Percentiles rank a stretch among this genome's conserved stretches.
Evolutionary conservation across 2,113 vertebrate species (phyloP).

Genomic region (Triplophysa tibetana): DNA sequence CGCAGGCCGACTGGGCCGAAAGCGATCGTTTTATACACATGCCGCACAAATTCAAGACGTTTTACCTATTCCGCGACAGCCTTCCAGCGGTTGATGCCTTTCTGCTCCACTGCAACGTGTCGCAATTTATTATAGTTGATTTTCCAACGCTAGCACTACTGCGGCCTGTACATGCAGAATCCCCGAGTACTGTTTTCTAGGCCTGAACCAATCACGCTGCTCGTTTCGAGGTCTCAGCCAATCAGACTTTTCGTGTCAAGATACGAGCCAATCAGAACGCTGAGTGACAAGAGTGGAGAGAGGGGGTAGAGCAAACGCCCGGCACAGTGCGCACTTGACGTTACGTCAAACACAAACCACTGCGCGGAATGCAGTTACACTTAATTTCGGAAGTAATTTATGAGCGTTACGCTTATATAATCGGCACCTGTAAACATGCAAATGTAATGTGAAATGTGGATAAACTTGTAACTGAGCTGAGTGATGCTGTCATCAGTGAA

Average conservation of each 20-base stretch:
- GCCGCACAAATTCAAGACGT: slow-evolving; percentile 54
- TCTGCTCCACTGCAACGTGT: slow-evolving; percentile 63
- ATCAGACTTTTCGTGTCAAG: slow-evolving; percentile 76
- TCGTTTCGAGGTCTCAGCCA: slow-evolving; percentile 68
- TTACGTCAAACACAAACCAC: slow-evolving; percentile 68
- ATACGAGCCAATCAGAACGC: slow-evolving; percentile 79
- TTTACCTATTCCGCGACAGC: slow-evolving; percentile 75
- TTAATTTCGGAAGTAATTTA: background rate
- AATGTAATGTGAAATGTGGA: too few species aligned
- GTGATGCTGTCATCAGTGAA: too few species aligned
- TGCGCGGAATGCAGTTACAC: background rate
- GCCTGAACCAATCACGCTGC: slow-evolving; percentile 78
- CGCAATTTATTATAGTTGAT: slow-evolving; percentile 75
- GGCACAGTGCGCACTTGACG: slow-evolving; percentile 73
- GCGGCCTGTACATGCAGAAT: slow-evolving; percentile 83
- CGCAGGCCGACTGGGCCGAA: slow-evolving; percentile 73
- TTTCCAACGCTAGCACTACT: slow-evolving; percentile 78
- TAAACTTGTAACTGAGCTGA: too few species aligned
- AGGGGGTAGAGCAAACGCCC: slow-evolving; percentile 77
- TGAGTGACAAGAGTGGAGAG: slow-evolving; percentile 75
- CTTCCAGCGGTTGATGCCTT: slow-evolving; percentile 61
- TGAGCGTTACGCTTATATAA: background rate
- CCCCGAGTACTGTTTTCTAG: slow-evolving; percentile 76
- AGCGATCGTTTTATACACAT: slow-evolving; percentile 57
- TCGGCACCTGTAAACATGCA: too few species aligned